A percentile compares a stretch with the other conserved stretches of the same genome.
These are phyloP conservation scores for Barbus barbus DNA, from an alignment of 2,113 vertebrate genomes.

Conservation along the genomic window DNA sequence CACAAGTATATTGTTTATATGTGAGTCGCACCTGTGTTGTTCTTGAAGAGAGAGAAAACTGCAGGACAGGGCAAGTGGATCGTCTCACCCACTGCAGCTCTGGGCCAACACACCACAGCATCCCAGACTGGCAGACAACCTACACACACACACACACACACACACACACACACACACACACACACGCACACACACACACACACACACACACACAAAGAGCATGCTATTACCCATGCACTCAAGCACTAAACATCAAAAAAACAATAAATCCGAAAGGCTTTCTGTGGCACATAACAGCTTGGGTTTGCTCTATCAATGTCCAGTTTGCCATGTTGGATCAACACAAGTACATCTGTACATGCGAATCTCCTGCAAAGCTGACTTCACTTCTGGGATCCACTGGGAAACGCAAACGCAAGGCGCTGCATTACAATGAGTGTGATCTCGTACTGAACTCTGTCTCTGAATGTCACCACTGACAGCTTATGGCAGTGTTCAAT, in stretches of 20 bases:
- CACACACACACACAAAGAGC: conserved; percentile 2
- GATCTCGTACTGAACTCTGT: background rate
- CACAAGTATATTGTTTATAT: background rate
- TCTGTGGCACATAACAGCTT: background rate
- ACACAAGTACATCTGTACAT: background rate
- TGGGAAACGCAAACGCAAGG: background rate
- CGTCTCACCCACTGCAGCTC: conserved; percentile 76
- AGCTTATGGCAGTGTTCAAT: background rate
- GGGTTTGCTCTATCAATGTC: background rate
- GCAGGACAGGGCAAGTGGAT: conserved; percentile 79
- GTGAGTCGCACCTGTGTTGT: conserved; percentile 78
- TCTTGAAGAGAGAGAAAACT: conserved; percentile 81
- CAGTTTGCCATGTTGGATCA: background rate
- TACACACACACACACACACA: conserved; percentile 55
- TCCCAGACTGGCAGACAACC: conserved; percentile 86
- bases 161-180: conserved; percentile 24
- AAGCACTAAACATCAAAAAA: too few species aligned
- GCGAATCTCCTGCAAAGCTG: background rate
- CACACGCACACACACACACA: background rate
- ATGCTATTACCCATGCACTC: background rate
- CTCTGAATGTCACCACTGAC: background rate
- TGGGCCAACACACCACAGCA: conserved; percentile 85
- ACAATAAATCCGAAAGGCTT: background rate
- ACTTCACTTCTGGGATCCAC: background rate
- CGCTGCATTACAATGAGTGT: conserved; percentile 8